Evolutionary conservation across 2,888 invertebrate genomes (phyloP), one percentile per base, ranked within the genome.

Genomic region (Cerceris ruficornis): DNA sequence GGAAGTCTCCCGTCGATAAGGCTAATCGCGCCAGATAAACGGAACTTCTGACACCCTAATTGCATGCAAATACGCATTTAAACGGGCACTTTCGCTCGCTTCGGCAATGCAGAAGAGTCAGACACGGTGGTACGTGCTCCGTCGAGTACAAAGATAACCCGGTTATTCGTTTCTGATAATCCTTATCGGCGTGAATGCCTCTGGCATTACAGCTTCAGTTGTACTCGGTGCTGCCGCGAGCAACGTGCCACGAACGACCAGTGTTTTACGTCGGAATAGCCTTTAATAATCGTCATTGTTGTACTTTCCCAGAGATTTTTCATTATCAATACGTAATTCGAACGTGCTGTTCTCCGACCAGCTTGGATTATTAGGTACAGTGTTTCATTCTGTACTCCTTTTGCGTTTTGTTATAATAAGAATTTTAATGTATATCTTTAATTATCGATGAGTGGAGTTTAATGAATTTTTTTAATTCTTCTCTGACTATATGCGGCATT

Each of bases 161-260:
- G 81, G 83, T 80, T 80, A 85, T 81, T 84, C 84, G 66, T 83
- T 78, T 58, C 70, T 66, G 85, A 85, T 85, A 85, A 85, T 80
- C 75, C 78, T 85, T 85, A 85, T 85, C 86, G 79, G 68, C 76
- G 64, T 67, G 70, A 76, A 85, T 81, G 80, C 77, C 68, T 70
- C 64, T 15, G 69, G 66, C 76, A 69, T 79, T 59, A 52, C 55
- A 60, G 66, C 17, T 52, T 75, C 75, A 68, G 75, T 77, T 62
- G 61, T 54, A n/a, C 41, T 80, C 82, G 43, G 80, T 76, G 14
- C 60, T 60, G 68, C 43, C 52, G 68, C 7, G 70, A 61, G 61
- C 73, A 65, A 68, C 59, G 65, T 13, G 42, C 64, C 55, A 64
- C 65, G 42, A 54, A 39, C 13, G 11, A 9, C 46, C 49, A 14